phyloP scores from a whole-genome alignment of 2,113 vertebrate genomes.

The Mastomys coucha region DNA sequence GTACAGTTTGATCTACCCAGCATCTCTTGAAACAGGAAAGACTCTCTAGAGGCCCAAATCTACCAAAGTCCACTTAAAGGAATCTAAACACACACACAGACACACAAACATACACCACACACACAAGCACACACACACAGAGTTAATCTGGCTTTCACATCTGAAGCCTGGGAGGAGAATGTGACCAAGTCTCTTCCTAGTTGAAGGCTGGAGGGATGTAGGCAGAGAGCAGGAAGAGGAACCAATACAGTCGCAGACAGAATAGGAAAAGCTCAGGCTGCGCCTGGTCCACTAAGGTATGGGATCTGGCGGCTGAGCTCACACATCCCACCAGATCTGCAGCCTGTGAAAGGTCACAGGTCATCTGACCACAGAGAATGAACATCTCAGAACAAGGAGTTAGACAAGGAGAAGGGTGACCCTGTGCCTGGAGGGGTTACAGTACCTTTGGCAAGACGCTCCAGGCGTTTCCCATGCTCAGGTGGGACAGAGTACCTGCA shows the following conservation, averaged over 20 bases:
- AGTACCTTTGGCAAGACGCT: conserved; percentile 97
- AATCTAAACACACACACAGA: not conserved
- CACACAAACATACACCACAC: not conserved
- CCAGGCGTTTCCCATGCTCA: conserved; percentile 96
- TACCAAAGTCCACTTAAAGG: not conserved
- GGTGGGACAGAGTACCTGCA: conserved; percentile 96
- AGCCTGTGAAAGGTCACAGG: not conserved
- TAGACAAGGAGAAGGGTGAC: not conserved
- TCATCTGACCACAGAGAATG: not conserved
- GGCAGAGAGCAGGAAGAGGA: not conserved
- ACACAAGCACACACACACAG: not conserved
- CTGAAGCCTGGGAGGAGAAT: not conserved
- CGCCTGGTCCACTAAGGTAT: not conserved
- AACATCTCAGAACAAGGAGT: not conserved
- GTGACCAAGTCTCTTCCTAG: not conserved
- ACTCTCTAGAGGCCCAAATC: not conserved
- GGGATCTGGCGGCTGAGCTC: not conserved
- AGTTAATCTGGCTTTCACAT: not conserved
- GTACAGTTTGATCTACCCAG: not conserved
- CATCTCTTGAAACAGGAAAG: not conserved
- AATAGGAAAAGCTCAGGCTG: not conserved
- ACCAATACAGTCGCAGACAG: not conserved
- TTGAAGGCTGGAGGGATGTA: not conserved
- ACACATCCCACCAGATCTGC: not conserved
- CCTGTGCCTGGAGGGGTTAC: accelerated